Evolutionary conservation across 2,888 invertebrate species (phyloP), one percentile per base, ranked within the genome.

Genomic region (Sphecodes monilicornis): DNA sequence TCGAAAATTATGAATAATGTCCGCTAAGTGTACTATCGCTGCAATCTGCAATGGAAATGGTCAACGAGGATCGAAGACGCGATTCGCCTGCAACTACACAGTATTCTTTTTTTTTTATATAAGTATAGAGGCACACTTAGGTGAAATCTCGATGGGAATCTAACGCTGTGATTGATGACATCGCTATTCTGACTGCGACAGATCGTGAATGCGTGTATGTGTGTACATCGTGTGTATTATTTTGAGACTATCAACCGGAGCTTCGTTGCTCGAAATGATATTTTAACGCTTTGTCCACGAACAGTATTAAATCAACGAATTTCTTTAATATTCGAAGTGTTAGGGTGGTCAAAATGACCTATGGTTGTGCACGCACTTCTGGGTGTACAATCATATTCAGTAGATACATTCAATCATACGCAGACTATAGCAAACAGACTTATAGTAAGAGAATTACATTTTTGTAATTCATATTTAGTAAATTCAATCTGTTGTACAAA

Each of bases 1-100:
- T 57, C 50, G 18, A 74, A 22, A 69, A 70, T 60, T 60, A 16
- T 71, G 57, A 60, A 36, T 74, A 70, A 74, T 6, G 32, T n/a
- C 43, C 71, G 76, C 54, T 60, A 57, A 74, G 60, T 50, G 57
- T 57, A 60, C 60, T 39, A n/a, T 13, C 22, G 32, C n/a, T 39
- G 71, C n/a, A 26, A 50, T 64, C 73, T 32, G 32, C 41, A n/a
- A 76, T 73, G 54, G 60, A 39, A n/a, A 46, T 46, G 29, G 29
- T 60, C 60, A 29, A 60, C 60, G 60, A 16, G 43, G 46, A 71
- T 72, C 36, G 43, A 29, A 36, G 29, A 22, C 60, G 22, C 41
- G 41, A 64, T 74, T 70, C 18, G 54, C 66, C n/a, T 46, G 39
- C 10, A 32, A 72, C 46, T 60, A 26, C 18, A 22, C 41, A 74